These are phyloP conservation scores for Tetragnatha montana DNA, from an alignment of 2,888 invertebrate species.

Conservation along the genomic window DNA sequence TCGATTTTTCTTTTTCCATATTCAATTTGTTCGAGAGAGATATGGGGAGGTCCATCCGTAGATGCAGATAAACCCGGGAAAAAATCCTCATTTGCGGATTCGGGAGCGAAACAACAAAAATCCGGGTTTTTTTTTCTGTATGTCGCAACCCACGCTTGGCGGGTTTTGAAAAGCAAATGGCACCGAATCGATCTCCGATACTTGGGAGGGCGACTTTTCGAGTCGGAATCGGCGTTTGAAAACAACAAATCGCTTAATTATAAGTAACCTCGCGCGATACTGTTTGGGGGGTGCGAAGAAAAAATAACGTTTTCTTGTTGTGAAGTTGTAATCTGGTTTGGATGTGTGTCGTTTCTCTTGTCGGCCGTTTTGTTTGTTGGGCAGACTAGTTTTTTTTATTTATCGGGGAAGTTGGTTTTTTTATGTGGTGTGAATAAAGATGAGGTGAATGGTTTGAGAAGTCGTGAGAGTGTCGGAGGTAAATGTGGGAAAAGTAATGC, in stretches of 20 bases:
- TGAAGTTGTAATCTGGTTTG: constrained; percentile 20
- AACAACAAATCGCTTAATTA: constrained; percentile 70
- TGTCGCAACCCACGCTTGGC: constrained; percentile 21
- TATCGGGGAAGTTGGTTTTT: background rate
- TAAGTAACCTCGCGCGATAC: constrained; percentile 31
- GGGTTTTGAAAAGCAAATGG: constrained; percentile 40
- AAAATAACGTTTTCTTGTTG: constrained; percentile 20
- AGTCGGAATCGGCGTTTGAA: constrained; percentile 54
- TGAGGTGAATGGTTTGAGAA: background rate
- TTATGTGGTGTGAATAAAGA: background rate
- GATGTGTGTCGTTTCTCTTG: background rate
- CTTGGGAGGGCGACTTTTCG: constrained; percentile 27
- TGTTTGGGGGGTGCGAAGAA: background rate
- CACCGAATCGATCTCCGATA: constrained; percentile 56
- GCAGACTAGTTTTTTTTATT: background rate
- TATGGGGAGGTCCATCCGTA: constrained; percentile 11
- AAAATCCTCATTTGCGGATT: constrained; percentile 29
- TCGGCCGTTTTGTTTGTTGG: background rate
- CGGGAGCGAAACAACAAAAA: constrained; percentile 23
- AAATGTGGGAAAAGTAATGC: background rate
- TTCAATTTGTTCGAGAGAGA: constrained; percentile 66
- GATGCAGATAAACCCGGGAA: constrained; percentile 43
- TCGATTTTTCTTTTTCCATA: constrained; percentile 8
- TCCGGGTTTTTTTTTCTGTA: background rate
- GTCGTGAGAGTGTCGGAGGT: background rate